Evolutionary conservation across 2,113 vertebrate genomes (phyloP).

Genomic region (Psephotus haematonotus): DNA sequence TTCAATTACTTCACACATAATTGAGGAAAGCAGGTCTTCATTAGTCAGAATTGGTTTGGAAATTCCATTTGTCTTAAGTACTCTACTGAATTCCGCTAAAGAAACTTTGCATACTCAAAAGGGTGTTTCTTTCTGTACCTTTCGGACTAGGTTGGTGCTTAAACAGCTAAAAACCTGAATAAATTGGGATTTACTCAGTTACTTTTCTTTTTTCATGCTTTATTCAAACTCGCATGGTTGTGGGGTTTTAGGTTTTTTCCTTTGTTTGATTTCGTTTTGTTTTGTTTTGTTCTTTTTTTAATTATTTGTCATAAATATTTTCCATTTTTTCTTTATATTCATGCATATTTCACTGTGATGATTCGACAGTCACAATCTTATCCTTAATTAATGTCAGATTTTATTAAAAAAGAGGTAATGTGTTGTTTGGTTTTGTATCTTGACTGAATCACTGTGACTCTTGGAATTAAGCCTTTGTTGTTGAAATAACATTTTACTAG

Average conservation of each 20-base stretch:
- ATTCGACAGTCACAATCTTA: background rate
- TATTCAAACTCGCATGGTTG: background rate
- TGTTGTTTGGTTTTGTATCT: background rate
- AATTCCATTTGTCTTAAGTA: background rate
- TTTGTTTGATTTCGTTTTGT: background rate
- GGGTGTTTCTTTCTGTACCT: background rate
- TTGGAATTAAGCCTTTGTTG: background rate
- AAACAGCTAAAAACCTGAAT: background rate
- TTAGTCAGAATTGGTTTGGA: background rate
- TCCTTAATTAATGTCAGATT: background rate
- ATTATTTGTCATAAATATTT: background rate
- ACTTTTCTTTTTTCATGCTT: background rate
- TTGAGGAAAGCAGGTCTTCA: background rate
- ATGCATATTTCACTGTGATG: background rate
- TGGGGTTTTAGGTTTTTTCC: accelerated
- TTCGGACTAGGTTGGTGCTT: background rate
- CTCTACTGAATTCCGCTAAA: background rate
- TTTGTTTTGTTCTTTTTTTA: background rate
- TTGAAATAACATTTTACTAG: background rate
- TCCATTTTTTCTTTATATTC: background rate
- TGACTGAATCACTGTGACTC: background rate
- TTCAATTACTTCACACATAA: background rate
- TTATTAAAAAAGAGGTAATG: background rate
- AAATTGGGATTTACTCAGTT: background rate
- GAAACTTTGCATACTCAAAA: background rate